A percentile compares a stretch with the other conserved stretches of the same genome.
phyloP scores from a whole-genome alignment of 1,140 invertebrate species.

The Colletes latitarsis region DNA sequence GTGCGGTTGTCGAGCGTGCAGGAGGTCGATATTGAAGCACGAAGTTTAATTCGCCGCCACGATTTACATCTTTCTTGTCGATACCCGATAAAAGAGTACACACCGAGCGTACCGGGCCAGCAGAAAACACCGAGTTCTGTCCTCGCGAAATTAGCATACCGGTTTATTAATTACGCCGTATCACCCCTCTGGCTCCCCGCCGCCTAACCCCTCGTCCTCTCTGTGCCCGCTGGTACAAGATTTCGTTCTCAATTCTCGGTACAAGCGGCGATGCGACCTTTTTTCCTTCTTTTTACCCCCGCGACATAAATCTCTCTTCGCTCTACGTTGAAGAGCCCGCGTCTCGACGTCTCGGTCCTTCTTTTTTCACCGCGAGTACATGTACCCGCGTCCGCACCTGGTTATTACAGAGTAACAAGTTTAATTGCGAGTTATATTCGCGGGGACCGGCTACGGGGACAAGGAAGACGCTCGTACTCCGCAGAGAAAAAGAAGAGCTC shows the following conservation, averaged over 20 bases:
- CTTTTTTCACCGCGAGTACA: conserved; percentile 11
- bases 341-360: conserved; percentile 22
- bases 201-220: neutral
- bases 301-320: conserved; percentile 59
- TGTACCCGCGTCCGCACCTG: conserved; percentile 40
- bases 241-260: conserved; percentile 59
- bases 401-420: conserved; percentile 52
- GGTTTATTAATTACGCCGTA: conserved; percentile 72
- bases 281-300: conserved; percentile 41
- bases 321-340: conserved; percentile 33
- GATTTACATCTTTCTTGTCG: conserved; percentile 57
- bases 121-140: conserved; percentile 66
- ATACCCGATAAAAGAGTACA: conserved; percentile 15
- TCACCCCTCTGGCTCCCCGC: conserved; percentile 8
- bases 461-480: too few relatives aligned
- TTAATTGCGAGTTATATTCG: conserved; percentile 54
- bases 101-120: conserved; percentile 33
- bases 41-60: conserved; percentile 43
- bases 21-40: conserved; percentile 33
- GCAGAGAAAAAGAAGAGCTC: too few relatives aligned
- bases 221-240: conserved; percentile 42
- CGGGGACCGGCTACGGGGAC: neutral
- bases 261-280: conserved; percentile 29
- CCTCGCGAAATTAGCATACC: conserved; percentile 70
- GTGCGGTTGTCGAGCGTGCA: conserved; percentile 5